Base-by-base conservation (phyloP, 2,888 invertebrate species). In the Lysandra coridon region DNA sequence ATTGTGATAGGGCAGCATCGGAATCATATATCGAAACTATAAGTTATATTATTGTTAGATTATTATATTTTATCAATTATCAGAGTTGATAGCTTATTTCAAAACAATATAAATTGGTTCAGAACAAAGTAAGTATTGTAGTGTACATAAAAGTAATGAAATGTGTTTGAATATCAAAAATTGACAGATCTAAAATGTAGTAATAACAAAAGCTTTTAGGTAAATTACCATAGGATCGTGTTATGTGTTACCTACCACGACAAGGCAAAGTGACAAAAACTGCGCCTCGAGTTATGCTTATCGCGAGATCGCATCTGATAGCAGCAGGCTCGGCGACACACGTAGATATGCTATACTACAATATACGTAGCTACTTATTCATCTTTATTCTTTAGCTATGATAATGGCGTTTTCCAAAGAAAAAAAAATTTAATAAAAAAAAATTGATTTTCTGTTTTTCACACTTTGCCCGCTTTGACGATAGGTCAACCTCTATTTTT, bases 231-330 rank as follows among this genome's bases (percentile, higher is more conserved):
- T 49, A 49, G 10, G 49, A 30, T 30, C 30, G 23, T 30, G 4
- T 64, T 23, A 23, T 0, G 23, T 23, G 23, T 23, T 23, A 23
- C 23, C 23, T 23, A 69, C 57, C n/a, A 73, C 74, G n/a, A 85
- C 85, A 86, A 85, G 87, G 86, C 87, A 85, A 84, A 85, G 83
- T 84, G 73, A 80, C 79, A 76, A 64, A 78, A 78, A 69, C 60
- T 44, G 33, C 53, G 73, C 82, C 79, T 57, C 77, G 57, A 83
- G 83, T 84, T 87, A 87, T 85, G 85, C 85, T 87, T 88, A 88
- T 88, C 88, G 80, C 77, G 64, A 80, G 78, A 82, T 81, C 69
- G 81, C 79, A 85, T 85, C 84, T 84, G 81, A 81, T 80, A 80
- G 78, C 81, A 2, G 10, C 64, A 30, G 64, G 64, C 30, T 64